Evolutionary conservation across 1,140 invertebrate species (phyloP), one percentile per base, ranked within the genome.

Genomic region (Heliconius hewitsoni): DNA sequence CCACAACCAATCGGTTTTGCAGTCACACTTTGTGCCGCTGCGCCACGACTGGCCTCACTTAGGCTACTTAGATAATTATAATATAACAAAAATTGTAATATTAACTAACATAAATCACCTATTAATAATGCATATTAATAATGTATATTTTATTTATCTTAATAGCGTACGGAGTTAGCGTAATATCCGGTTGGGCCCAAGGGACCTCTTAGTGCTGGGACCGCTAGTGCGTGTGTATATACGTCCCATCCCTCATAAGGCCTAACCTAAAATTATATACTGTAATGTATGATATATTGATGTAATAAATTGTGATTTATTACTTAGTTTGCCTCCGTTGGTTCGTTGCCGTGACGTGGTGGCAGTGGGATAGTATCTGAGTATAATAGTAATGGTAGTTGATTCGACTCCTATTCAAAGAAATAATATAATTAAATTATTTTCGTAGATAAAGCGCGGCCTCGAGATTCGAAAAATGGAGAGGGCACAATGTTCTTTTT

Each of bases 161-260:
- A 27, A 66, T 66, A 66, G 23, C 60, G 27, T 27, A 46, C 42
- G 70, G 70, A 39, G 66, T 71, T 19, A 66, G 76, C 34, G 71
- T 77, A 77, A 77, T 77, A 77, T 77, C 76, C 76, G 76, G 76
- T 71, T 46, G 39, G 70, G 66, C 11, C 70, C 46, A 23, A 55
- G 76, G 74, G 52, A 71, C 66, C 23, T n/a, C 23, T 66, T 66
- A 66, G 60, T 27, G 76, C 39, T 71, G 13, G 42, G 70, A 77
- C 76, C 50, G 76, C 13, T 66, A 71, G 27, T 11, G 18, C 46
- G 60, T 71, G 18, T 52, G 18, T 19, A 76, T 39, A 27, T 66
- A 66, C 60, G 60, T 66, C 60, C 3, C 60, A 66, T 66, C n/a
- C 23, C 23, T 66, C 60, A 66, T 66, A 66, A 66, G 9, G 23